phyloP scores from a whole-genome alignment of 2,888 invertebrate genomes.

The Camponotus fellah region DNA sequence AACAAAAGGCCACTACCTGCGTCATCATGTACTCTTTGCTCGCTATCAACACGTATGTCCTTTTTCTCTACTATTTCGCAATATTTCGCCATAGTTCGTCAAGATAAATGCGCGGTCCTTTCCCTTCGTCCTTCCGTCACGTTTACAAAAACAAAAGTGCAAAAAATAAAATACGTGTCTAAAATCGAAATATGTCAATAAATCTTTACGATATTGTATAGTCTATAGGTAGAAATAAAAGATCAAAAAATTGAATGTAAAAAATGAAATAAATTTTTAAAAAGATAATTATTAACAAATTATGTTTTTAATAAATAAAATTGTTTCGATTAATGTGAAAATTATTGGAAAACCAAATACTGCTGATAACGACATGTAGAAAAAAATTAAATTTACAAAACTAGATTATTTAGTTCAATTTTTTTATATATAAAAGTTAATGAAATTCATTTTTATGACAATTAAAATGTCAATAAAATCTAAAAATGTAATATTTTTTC shows the following conservation, averaged over 20 bases:
- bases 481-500: slow-evolving; percentile 6
- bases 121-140: not conserved
- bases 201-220: slow-evolving; percentile 12
- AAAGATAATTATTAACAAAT: slow-evolving; percentile 29
- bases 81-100: slow-evolving; percentile 13
- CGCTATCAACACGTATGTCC: not conserved
- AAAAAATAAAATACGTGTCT: slow-evolving; percentile 13
- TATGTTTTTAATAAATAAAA: slow-evolving; percentile 16
- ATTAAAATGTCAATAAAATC: slow-evolving; percentile 27
- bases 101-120: not conserved
- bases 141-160: slow-evolving; percentile 9
- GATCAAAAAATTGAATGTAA: not conserved
- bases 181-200: slow-evolving; percentile 12
- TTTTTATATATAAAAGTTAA: slow-evolving; percentile 28
- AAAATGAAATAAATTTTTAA: slow-evolving; percentile 7
- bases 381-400: slow-evolving; percentile 8
- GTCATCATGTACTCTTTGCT: slow-evolving; percentile 10
- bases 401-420: not conserved
- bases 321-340: not conserved
- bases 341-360: not conserved
- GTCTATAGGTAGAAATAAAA: not conserved
- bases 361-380: slow-evolving; percentile 4
- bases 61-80: not conserved
- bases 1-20: slow-evolving; percentile 16
- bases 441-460: slow-evolving; percentile 7